Percentiles rank a stretch among this genome's conserved stretches.
Conservation (phyloP, 2,797 vertebrate species). For the Cynodonichthys magdalenae region DNA sequence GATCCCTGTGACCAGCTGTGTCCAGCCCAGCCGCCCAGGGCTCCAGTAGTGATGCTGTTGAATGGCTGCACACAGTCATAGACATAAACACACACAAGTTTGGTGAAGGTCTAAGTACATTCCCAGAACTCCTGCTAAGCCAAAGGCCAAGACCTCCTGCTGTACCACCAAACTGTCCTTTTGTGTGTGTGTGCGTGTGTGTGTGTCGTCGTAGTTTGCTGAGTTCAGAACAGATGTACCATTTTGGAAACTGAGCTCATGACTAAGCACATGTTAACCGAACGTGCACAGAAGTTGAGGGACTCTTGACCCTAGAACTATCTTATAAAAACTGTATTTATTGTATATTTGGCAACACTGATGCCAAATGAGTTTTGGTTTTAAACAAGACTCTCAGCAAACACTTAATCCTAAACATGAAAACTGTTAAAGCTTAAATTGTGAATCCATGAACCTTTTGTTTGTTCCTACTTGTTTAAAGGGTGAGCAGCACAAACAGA, state of each 20-base stretch:
- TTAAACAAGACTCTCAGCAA: no score
- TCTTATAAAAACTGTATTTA: no score
- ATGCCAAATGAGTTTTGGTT: no score
- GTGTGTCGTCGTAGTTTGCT: constrained; percentile 12
- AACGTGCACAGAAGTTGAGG: no score
- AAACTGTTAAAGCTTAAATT: no score
- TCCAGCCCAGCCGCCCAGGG: constrained; percentile 73
- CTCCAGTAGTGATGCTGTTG: constrained; percentile 78
- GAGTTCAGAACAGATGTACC: constrained; percentile 9
- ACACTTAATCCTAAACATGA: no score
- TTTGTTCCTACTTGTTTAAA: no score
- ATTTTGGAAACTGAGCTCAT: constrained; percentile 7
- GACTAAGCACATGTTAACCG: not conserved
- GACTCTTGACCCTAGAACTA: no score
- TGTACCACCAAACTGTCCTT: constrained; percentile 45
- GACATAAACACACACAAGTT: constrained; percentile 41
- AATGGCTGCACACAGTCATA: constrained; percentile 49
- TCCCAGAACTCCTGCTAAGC: constrained; percentile 66
- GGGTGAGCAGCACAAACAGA: no score
- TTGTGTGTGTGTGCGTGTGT: constrained; percentile 9
- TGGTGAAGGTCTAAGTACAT: constrained; percentile 64
- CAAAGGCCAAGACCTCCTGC: constrained; percentile 65
- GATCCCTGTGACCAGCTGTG: constrained; percentile 77
- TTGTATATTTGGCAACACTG: no score
- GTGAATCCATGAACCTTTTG: no score